phyloP scores from a whole-genome alignment of 2,888 invertebrate species.

The Syritta pipiens region DNA sequence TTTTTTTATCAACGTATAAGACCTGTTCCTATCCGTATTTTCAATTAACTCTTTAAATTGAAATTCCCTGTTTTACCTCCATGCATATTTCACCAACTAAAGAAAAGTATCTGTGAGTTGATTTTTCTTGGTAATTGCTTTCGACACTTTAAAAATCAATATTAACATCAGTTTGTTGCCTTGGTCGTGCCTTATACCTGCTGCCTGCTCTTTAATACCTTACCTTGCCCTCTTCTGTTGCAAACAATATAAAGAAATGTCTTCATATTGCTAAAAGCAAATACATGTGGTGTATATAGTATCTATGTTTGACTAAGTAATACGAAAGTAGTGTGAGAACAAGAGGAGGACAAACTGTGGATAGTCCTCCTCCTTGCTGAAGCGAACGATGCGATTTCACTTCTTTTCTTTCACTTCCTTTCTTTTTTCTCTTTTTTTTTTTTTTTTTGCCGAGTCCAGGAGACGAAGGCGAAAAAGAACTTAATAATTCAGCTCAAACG shows the following conservation, averaged over 20 bases:
- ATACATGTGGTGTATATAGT: no score
- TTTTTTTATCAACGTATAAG: no score
- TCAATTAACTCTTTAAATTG: no score
- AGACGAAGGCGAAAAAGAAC: background rate
- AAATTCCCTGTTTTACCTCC: no score
- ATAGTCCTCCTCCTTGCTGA: background rate
- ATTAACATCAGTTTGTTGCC: conserved; percentile 16
- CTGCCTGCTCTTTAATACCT: conserved; percentile 7
- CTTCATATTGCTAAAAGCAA: conserved; percentile 17
- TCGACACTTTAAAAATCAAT: conserved; percentile 26
- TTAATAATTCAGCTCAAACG: conserved; percentile 42
- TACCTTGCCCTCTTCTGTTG: conserved; percentile 5
- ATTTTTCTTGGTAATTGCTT: no score
- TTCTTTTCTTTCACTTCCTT: no score
- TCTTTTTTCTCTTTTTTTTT: conserved; percentile 1
- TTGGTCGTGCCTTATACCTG: background rate
- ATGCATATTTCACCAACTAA: no score
- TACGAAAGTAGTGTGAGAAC: conserved; percentile 1
- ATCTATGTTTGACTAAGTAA: conserved; percentile 1
- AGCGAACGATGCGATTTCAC: no score
- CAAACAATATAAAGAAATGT: conserved; percentile 25
- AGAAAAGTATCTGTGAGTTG: no score
- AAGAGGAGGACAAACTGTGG: no score
- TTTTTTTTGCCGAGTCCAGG: background rate
- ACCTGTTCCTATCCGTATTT: no score